These are phyloP conservation scores for Temnothorax unifasciatus DNA, from an alignment of 2,888 invertebrate genomes.

Conservation along the genomic window DNA sequence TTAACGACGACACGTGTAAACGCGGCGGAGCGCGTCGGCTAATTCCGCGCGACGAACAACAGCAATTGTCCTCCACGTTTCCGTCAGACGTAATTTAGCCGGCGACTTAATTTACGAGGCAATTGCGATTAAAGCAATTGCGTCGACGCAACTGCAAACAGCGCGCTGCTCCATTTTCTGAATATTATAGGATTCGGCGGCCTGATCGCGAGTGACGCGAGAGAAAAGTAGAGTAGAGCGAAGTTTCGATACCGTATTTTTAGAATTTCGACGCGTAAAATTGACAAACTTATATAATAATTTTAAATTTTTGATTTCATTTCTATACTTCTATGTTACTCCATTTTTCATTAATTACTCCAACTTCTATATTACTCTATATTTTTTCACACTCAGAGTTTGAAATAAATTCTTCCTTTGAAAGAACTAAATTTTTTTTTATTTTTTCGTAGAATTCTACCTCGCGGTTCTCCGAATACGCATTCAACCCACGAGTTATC, in stretches of 20 bases:
- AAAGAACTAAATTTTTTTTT: neutral
- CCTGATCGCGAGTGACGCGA: neutral
- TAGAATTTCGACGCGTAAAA: neutral
- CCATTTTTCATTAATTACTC: too few relatives aligned
- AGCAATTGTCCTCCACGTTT: conserved; percentile 33
- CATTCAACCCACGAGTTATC: neutral
- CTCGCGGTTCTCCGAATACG: neutral
- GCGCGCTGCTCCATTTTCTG: conserved; percentile 9
- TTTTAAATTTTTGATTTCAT: neutral
- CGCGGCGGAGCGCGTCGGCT: neutral
- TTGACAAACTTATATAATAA: neutral
- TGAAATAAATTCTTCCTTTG: neutral
- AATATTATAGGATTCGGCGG: neutral
- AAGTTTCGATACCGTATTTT: neutral
- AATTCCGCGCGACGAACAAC: conserved; percentile 19
- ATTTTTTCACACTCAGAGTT: neutral
- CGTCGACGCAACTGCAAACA: neutral
- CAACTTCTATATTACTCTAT: too few relatives aligned
- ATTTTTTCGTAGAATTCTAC: neutral
- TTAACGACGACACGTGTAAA: neutral
- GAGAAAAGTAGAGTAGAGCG: too few relatives aligned
- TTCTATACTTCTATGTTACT: too few relatives aligned
- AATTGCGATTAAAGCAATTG: conserved; percentile 38
- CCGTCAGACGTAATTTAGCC: conserved; percentile 26
- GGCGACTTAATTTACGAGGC: conserved; percentile 38